Conservation (phyloP, 1,140 invertebrate species). For the Pomacea maculata region DNA sequence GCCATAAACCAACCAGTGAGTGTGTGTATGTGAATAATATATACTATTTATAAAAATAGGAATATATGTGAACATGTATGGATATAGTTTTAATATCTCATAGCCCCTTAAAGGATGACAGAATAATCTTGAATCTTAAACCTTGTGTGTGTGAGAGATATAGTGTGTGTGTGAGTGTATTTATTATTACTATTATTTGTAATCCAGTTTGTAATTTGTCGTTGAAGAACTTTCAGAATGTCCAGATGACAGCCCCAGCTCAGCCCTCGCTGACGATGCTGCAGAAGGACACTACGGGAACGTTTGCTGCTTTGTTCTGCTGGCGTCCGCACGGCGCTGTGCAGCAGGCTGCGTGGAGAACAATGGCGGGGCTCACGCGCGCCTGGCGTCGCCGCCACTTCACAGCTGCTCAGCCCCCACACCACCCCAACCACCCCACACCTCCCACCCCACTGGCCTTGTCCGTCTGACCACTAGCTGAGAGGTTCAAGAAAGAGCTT, state of each 20-base stretch:
- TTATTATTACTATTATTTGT: not conserved
- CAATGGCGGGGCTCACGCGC: not conserved
- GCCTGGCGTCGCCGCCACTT: not conserved
- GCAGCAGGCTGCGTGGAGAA: not conserved
- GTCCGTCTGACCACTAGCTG: not conserved
- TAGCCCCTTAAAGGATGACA: no score
- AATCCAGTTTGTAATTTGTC: not conserved
- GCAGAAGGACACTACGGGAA: not conserved
- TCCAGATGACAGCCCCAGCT: not conserved
- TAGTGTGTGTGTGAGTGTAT: not conserved
- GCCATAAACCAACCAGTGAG: no score
- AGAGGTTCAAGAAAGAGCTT: not conserved
- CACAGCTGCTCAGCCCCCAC: not conserved
- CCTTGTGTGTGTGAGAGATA: no score
- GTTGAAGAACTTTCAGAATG: not conserved
- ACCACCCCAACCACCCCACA: not conserved
- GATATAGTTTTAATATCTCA: no score
- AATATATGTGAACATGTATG: no score
- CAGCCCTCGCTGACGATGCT: not conserved
- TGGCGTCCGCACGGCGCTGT: not conserved
- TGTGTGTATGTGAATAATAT: not conserved
- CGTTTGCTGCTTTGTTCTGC: not conserved
- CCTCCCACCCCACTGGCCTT: not conserved
- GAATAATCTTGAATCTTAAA: no score
- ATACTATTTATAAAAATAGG: no score